Base-by-base conservation (phyloP, 2,797 vertebrate genomes). In the Coluber constrictor region DNA sequence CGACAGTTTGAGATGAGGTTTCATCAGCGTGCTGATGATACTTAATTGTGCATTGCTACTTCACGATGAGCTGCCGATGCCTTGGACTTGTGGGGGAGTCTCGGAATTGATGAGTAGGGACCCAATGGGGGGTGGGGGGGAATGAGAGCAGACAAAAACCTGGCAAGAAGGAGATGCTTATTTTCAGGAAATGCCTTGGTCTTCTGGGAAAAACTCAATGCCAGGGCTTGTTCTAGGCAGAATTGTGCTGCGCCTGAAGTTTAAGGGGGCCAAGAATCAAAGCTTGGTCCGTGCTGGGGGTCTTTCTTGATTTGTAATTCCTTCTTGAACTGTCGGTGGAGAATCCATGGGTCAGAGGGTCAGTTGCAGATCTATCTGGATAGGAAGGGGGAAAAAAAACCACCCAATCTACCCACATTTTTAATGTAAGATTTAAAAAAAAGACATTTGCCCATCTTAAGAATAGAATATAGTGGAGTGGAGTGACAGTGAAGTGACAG, bases 401-500 rank as follows among this genome's bases (percentile, higher is more conserved):
- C n/a, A 18, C 66, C 16, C 32, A 74, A 74, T 1, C 70, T 20
- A 74, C 37, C 32, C 6, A 74, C n/a, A 18, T 74, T 74, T 32
- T 74, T 37, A 74, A 37, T 37, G 66, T 32, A 70, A 70, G 61
- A n/a, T 63, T 66, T 70, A 27, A 87, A 47, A 47, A 93, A 95
- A n/a, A 12, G 29, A 2, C 4, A 74, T 37, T 74, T 0, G 9
- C 54, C 70, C 87, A 95, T 95, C 95, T 96, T 94, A 93, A 95
- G 95, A 63, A 63, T 29, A 29, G 61, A 29, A 12, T 63, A 63
- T 1, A 29, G 3, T 12, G 11, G 25, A 11, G 27, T 29, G 25
- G 59, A 23, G 57, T 47, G 47, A 47, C 6, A 47, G 47, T 47
- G 47, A 47, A 43, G 43, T 43, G 43, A 43, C 43, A 43, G 47